phyloP scores from a whole-genome alignment of 2,797 vertebrate genomes.

The Periparus ater region DNA sequence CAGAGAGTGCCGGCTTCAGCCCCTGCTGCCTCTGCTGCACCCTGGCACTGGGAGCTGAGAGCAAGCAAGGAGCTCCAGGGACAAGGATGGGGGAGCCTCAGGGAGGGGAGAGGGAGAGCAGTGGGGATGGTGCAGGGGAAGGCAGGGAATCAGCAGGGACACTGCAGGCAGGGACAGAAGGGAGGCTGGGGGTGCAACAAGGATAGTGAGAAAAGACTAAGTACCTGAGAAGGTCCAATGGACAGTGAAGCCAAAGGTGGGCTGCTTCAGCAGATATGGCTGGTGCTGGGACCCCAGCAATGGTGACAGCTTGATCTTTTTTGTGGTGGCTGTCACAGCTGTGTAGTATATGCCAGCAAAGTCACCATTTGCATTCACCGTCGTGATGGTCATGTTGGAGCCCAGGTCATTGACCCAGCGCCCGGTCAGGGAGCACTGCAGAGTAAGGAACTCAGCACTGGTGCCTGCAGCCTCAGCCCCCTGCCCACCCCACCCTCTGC shows the following conservation, averaged over 20 bases:
- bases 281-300: neutral
- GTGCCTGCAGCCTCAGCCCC: fast-evolving
- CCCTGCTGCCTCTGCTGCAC: neutral
- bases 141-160: neutral
- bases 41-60: neutral
- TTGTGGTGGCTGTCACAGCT: fast-evolving
- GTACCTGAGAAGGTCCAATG: neutral
- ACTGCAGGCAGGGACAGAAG: neutral
- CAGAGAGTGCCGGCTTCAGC: neutral
- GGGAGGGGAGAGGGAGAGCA: neutral
- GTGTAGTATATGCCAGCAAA: fast-evolving
- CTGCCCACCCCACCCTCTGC: neutral
- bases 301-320: fast-evolving
- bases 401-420: neutral
- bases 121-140: neutral
- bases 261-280: fast-evolving
- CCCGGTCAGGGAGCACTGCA: neutral
- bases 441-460: fast-evolving
- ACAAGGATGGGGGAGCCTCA: neutral
- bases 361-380: fast-evolving
- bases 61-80: neutral
- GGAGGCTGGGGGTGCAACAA: fast-evolving
- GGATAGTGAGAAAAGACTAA: neutral
- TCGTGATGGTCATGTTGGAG: neutral
- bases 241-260: neutral